Evolutionary conservation across 1,140 invertebrate genomes (phyloP), one percentile per base, ranked within the genome.

Genomic region (Bombus cullumanus): DNA sequence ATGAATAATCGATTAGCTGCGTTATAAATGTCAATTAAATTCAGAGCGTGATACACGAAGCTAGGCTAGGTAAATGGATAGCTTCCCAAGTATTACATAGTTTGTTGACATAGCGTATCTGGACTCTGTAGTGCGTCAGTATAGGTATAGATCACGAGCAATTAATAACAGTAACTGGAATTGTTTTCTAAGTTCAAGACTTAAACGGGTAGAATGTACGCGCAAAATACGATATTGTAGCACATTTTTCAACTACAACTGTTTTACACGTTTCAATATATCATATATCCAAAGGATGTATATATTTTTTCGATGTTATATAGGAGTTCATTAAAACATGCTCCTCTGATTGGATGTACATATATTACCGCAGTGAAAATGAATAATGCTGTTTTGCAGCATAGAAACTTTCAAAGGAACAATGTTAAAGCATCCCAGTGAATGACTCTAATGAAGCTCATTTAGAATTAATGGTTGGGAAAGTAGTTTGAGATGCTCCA

Each of bases 31-130:
- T 18, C 28, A 43, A 43, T 68, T 53, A 69, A 80, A 53, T 69
- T 47, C 47, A 53, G 47, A 22, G 4, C 41, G 34, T 43, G 59
- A 81, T 37, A 41, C 34, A 39, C 41, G 12, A 57, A 71, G 25
- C 15, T 57, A 25, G 3, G 37, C 71, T 87, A 53, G 57, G 39
- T 72, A 66, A 85, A 73, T 59, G 41, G 41, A 76, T 62, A 62
- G 64, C 64, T 77, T 81, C 41, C 71, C 64, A 59, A 43, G 25
- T 28, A 22, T 53, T 53, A 59, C 57, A 25, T 18, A 47, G 81
- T 76, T 87, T 87, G 66, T 88, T 88, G 66, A 68, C 62, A 81
- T 72, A 88, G 83, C 37, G 73, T 47, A 71, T 72, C 83, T 83
- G 85, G 69, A 31, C 53, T 78, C 82, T 84, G 86, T 81, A 47